phyloP scores from a whole-genome alignment of 2,113 vertebrate species.

The Crocuta crocuta region DNA sequence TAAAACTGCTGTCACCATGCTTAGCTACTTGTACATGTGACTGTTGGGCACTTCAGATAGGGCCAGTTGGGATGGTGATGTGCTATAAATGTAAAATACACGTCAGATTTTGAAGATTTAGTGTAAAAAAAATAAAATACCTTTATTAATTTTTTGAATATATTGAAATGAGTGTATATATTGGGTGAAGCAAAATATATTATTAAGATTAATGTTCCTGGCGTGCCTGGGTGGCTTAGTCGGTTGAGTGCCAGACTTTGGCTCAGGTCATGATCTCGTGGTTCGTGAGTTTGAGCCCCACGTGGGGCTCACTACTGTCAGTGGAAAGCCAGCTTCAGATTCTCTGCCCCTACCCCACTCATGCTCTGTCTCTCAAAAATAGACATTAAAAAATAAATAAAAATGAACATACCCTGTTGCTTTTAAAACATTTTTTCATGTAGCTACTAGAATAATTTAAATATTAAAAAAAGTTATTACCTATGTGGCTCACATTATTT shows the following conservation, averaged over 20 bases:
- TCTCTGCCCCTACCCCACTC: too few species aligned
- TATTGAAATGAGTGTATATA: not conserved
- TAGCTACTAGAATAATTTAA: not conserved
- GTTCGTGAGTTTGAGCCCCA: too few species aligned
- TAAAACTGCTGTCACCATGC: not conserved
- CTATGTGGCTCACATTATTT: not conserved
- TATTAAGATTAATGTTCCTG: not conserved
- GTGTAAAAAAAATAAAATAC: not conserved
- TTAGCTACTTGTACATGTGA: not conserved
- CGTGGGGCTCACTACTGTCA: too few species aligned
- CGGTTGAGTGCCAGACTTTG: too few species aligned
- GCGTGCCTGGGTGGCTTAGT: too few species aligned
- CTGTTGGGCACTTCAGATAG: not conserved
- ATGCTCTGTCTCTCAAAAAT: too few species aligned
- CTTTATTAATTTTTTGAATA: not conserved
- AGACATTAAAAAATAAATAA: too few species aligned
- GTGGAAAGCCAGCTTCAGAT: too few species aligned
- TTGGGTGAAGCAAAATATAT: not conserved
- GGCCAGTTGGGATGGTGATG: not conserved
- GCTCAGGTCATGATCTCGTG: too few species aligned
- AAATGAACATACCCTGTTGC: not conserved
- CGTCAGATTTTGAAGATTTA: not conserved
- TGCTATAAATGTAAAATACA: not conserved
- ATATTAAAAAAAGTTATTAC: not conserved
- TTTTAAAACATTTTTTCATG: not conserved